Evolutionary conservation across 1,140 invertebrate species (phyloP).

Genomic region (Cheumatopsyche charites): DNA sequence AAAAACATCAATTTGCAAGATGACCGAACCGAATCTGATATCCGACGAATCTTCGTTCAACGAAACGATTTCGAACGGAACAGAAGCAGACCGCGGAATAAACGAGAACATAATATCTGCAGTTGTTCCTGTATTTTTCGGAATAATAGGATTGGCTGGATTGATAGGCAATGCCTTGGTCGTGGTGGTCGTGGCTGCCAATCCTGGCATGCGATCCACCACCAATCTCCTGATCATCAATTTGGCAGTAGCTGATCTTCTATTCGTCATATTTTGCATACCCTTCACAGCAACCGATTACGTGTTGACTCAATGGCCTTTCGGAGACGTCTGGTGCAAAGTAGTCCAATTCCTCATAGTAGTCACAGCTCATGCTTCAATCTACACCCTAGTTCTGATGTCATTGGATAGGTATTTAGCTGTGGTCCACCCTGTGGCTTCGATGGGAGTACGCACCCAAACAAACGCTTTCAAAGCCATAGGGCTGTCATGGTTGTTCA

Average conservation of each 20-base stretch:
- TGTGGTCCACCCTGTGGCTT: constrained; percentile 90
- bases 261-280: constrained; percentile 95
- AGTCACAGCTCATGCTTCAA: constrained; percentile 92
- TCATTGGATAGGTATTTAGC: constrained; percentile 94
- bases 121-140: constrained; percentile 86
- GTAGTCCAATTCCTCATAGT: constrained; percentile 77
- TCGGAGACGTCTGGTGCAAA: constrained; percentile 89
- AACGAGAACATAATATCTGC: constrained; percentile 69
- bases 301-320: constrained; percentile 86
- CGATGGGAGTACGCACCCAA: constrained; percentile 87
- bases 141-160: constrained; percentile 84
- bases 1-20: not conserved
- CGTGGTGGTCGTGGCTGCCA: constrained; percentile 83
- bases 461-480: constrained; percentile 81
- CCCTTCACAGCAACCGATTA: constrained; percentile 92
- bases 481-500: constrained; percentile 80
- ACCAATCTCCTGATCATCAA: constrained; percentile 93
- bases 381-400: constrained; percentile 95
- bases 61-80: too few relatives aligned
- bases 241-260: constrained; percentile 85
- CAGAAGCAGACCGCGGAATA: constrained; percentile 51
- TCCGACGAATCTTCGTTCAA: constrained; percentile 38
- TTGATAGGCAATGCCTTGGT: constrained; percentile 88
- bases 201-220: constrained; percentile 90
- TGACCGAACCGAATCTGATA: not conserved